Evolutionary conservation across 2,797 vertebrate genomes (phyloP).

Genomic region (Typhlichthys eigenmanni): DNA sequence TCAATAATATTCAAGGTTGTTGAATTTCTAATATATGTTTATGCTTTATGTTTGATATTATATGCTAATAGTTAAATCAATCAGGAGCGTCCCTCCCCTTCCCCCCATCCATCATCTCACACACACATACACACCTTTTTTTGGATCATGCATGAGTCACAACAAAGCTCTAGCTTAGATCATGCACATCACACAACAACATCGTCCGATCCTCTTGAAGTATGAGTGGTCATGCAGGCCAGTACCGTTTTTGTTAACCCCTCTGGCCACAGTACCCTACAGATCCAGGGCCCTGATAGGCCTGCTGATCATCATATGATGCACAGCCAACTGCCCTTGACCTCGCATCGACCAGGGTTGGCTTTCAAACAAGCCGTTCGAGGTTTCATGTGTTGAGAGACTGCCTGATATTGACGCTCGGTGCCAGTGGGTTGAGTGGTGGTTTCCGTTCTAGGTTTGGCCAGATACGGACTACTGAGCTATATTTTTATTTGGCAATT

Average conservation of each 20-base stretch:
- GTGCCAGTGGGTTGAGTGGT: conserved; percentile 16
- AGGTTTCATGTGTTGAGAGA: conserved; percentile 38
- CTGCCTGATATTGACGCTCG: conserved; percentile 30
- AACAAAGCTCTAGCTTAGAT: too few species aligned
- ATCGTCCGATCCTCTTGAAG: neutral
- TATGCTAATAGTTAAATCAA: too few species aligned
- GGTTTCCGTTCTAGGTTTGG: conserved; percentile 15
- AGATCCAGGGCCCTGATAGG: neutral
- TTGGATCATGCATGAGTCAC: too few species aligned
- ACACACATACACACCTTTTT: too few species aligned
- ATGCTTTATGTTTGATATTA: too few species aligned
- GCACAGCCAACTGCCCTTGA: conserved; percentile 40
- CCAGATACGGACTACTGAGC: neutral
- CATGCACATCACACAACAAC: neutral
- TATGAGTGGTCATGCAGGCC: neutral
- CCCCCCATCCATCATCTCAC: too few species aligned
- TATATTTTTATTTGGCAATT: neutral
- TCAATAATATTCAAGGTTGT: too few species aligned
- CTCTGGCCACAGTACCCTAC: conserved; percentile 7
- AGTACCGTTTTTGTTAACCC: too few species aligned
- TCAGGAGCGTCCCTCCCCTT: too few species aligned
- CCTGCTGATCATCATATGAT: conserved; percentile 25
- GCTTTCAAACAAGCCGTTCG: conserved; percentile 40
- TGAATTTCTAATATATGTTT: too few species aligned
- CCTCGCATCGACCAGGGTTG: conserved; percentile 51